phyloP scores from a whole-genome alignment of 2,113 vertebrate species.

The Eurystomus gularis region DNA sequence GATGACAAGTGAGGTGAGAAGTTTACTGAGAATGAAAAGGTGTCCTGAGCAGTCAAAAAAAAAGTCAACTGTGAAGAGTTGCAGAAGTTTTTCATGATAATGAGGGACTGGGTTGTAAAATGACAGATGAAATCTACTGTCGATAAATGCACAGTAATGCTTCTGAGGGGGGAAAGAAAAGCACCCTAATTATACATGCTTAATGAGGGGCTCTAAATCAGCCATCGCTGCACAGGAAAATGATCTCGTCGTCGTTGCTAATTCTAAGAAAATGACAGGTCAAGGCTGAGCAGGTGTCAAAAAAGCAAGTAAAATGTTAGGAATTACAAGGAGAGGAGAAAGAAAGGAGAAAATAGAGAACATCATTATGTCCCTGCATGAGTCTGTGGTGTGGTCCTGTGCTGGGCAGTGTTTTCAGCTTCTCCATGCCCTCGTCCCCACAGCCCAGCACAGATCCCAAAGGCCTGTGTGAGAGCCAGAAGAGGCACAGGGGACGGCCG shows the following conservation, averaged over 20 bases:
- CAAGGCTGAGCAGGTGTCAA: conserved; percentile 56
- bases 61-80: neutral
- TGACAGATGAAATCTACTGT: conserved; percentile 27
- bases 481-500: neutral
- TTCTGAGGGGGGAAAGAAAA: neutral
- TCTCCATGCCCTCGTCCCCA: neutral
- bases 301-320: conserved; percentile 33
- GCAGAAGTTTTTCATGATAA: conserved; percentile 47
- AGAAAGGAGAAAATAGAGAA: neutral
- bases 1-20: neutral
- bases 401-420: neutral
- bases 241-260: neutral
- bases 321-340: neutral
- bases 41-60: conserved; percentile 19
- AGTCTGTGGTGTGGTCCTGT: neutral
- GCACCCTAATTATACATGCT: conserved; percentile 59
- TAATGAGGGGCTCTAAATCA: conserved; percentile 61
- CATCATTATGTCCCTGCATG: neutral
- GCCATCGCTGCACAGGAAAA: conserved; percentile 41
- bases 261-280: conserved; percentile 62
- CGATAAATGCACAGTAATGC: conserved; percentile 40
- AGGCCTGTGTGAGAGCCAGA: neutral
- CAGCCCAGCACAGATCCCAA: neutral
- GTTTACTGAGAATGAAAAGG: conserved; percentile 21
- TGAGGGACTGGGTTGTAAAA: conserved; percentile 13